Conservation (phyloP, 2,797 vertebrate genomes). For the Graptemys geographica region DNA sequence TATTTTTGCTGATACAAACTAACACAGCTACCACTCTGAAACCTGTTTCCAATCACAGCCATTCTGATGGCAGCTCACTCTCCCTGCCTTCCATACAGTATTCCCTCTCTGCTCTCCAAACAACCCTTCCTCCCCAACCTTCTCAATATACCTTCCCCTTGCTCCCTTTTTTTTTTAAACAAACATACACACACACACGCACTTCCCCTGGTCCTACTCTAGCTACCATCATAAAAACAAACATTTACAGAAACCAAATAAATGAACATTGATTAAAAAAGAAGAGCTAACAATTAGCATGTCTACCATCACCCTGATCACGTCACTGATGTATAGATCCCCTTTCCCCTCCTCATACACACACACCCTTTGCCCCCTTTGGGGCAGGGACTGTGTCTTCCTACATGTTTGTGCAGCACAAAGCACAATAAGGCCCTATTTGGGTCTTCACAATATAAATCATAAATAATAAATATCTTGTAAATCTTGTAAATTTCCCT, state of each 20-base stretch:
- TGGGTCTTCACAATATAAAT: neutral
- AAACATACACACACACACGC: neutral
- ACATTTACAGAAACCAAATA: neutral
- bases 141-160: neutral
- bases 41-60: neutral
- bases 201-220: neutral
- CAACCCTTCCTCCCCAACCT: neutral
- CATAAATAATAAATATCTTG: neutral
- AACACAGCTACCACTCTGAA: no score
- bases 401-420: neutral
- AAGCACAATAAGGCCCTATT: constrained; percentile 6
- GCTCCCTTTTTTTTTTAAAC: neutral
- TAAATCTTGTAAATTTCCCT: neutral
- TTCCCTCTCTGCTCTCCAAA: neutral
- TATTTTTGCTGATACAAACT: no score
- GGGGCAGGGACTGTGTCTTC: neutral
- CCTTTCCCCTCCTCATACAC: neutral
- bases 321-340: neutral
- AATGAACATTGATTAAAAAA: fast-evolving
- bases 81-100: neutral
- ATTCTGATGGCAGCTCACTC: fast-evolving
- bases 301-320: neutral
- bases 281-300: neutral
- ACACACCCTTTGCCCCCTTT: neutral
- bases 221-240: neutral